Conservation (phyloP, 2,888 invertebrate species). For the Drosophila rellima region DNA sequence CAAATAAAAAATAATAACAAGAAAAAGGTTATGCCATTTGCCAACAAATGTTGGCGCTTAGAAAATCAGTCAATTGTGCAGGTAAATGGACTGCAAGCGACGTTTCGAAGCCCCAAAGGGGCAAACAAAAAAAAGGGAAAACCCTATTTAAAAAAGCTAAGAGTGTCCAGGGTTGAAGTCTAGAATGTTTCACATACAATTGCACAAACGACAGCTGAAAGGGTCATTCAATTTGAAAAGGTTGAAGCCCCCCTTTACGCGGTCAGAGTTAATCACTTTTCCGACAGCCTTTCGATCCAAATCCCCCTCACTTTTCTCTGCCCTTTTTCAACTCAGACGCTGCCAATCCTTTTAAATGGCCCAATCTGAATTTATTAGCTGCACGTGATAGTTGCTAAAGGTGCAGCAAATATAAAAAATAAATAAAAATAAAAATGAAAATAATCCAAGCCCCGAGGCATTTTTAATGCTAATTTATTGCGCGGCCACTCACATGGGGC, state of each 20-base stretch:
- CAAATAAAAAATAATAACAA: constrained; percentile 34
- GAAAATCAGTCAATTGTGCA: constrained; percentile 84
- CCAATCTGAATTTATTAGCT: constrained; percentile 82
- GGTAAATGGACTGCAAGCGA: constrained; percentile 84
- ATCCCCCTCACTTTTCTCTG: not conserved
- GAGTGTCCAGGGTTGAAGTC: constrained; percentile 51
- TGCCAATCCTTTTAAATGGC: constrained; percentile 64
- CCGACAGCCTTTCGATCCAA: constrained; percentile 58
- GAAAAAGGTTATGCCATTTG: constrained; percentile 20
- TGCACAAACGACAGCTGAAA: constrained; percentile 60
- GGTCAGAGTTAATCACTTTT: constrained; percentile 84
- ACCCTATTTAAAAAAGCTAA: constrained; percentile 30
- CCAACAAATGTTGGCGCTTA: constrained; percentile 68
- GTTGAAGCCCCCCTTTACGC: constrained; percentile 33
- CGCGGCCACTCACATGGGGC: constrained; percentile 54
- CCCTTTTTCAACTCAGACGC: constrained; percentile 1
- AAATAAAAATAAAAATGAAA: constrained; percentile 27
- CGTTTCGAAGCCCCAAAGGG: constrained; percentile 53
- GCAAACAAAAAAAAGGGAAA: constrained; percentile 15
- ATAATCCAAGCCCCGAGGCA: constrained; percentile 65
- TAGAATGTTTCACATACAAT: constrained; percentile 74
- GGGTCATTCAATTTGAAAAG: constrained; percentile 54
- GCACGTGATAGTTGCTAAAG: constrained; percentile 81
- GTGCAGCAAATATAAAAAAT: constrained; percentile 33
- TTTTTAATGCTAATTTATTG: constrained; percentile 80